These are phyloP conservation scores for Drosophila navojoa DNA, from an alignment of 1,140 invertebrate species.

Conservation along the genomic window DNA sequence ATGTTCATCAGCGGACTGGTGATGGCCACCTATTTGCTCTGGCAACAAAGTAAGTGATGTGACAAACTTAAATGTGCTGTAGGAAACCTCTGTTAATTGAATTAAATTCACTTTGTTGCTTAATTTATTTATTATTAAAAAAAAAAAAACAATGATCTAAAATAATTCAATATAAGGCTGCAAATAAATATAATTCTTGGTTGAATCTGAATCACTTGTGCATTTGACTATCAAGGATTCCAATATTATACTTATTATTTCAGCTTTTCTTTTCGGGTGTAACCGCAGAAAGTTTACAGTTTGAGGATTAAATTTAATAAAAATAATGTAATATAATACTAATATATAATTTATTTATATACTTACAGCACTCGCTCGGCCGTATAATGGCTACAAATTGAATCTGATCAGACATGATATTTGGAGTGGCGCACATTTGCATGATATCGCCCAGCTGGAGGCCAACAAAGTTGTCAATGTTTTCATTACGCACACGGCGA, in stretches of 20 bases:
- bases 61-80: neutral
- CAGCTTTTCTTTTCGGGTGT: too few species aligned
- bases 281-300: too few species aligned
- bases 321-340: too few species aligned
- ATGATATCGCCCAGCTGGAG: conserved; percentile 30
- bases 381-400: conserved; percentile 53
- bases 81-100: conserved; percentile 1
- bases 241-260: too few species aligned
- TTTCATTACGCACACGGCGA: conserved; percentile 67
- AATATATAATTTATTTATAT: neutral
- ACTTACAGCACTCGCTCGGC: conserved; percentile 41
- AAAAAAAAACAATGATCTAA: too few species aligned
- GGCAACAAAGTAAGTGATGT: conserved; percentile 65
- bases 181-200: conserved; percentile 11
- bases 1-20: conserved; percentile 49
- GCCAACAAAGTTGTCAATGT: conserved; percentile 54
- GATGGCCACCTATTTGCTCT: conserved; percentile 66
- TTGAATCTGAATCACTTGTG: too few species aligned
- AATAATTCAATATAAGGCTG: neutral
- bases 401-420: conserved; percentile 67
- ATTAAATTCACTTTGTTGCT: conserved; percentile 3
- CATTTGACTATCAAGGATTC: too few species aligned
- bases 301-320: too few species aligned
- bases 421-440: conserved; percentile 55
- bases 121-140: too few species aligned